A percentile compares a stretch with the other conserved stretches of the same genome.
Conservation (phyloP, 2,888 invertebrate species). For the Dilophus febrilis region DNA sequence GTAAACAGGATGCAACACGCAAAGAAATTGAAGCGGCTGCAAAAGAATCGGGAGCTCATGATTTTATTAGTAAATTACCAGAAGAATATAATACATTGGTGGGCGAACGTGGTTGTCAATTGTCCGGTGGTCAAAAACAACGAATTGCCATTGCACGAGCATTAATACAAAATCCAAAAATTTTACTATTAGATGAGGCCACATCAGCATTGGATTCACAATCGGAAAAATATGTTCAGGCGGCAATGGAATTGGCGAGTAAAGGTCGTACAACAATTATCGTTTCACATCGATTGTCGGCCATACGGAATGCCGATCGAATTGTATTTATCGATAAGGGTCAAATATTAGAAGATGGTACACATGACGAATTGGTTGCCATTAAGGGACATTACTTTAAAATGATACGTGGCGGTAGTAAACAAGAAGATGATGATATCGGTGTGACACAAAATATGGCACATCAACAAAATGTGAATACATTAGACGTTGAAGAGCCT, state of each 20-base stretch:
- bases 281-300: conserved; percentile 53
- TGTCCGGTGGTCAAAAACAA: conserved; percentile 75
- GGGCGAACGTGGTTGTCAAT: conserved; percentile 62
- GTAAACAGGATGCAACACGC: conserved; percentile 47
- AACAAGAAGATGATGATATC: conserved; percentile 12
- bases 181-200: conserved; percentile 63
- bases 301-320: conserved; percentile 51
- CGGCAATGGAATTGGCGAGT: conserved; percentile 59
- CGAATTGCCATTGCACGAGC: conserved; percentile 74
- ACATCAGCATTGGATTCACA: conserved; percentile 71
- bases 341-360: conserved; percentile 52
- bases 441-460: too few relatives aligned
- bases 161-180: conserved; percentile 55
- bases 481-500: background rate
- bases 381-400: conserved; percentile 48
- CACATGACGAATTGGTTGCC: conserved; percentile 50
- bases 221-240: conserved; percentile 65
- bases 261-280: conserved; percentile 58
- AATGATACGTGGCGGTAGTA: conserved; percentile 36
- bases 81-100: conserved; percentile 63
- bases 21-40: conserved; percentile 55
- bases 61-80: conserved; percentile 55
- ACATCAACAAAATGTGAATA: too few relatives aligned
- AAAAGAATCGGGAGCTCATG: conserved; percentile 57
- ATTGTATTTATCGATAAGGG: conserved; percentile 58